Conservation (phyloP, 2,797 vertebrate genomes). For the Siniperca undulata region DNA sequence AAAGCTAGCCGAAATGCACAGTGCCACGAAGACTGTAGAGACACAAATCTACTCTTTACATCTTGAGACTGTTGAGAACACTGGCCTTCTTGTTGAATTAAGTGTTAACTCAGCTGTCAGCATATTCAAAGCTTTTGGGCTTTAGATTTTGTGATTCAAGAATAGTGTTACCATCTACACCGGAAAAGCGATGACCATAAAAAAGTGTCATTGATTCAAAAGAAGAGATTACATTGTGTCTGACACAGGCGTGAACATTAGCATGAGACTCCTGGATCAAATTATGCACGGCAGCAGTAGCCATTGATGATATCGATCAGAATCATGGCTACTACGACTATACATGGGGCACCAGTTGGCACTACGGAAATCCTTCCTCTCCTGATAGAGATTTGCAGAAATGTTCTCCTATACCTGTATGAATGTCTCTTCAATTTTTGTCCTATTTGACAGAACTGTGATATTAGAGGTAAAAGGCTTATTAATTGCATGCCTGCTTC, state of each 20-base stretch:
- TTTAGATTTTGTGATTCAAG: conserved; percentile 50
- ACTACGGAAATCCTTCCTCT: conserved; percentile 64
- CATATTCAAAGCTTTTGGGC: conserved; percentile 29
- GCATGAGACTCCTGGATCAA: conserved; percentile 82
- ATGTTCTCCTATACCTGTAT: conserved; percentile 39
- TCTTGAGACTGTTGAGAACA: conserved; percentile 9
- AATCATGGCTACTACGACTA: conserved; percentile 66
- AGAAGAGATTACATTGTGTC: conserved; percentile 81
- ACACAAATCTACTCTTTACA: neutral
- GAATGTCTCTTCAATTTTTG: conserved; percentile 47
- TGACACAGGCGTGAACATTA: conserved; percentile 80
- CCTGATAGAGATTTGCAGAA: conserved; percentile 49
- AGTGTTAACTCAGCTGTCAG: conserved; percentile 48
- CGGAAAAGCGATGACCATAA: conserved; percentile 63
- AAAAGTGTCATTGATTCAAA: conserved; percentile 80
- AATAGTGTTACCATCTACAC: conserved; percentile 52
- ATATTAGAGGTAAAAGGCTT: conserved; percentile 69
- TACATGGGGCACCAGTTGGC: conserved; percentile 60
- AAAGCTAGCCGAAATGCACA: conserved; percentile 21
- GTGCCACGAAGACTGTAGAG: neutral
- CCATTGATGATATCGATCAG: conserved; percentile 85
- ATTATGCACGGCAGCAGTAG: conserved; percentile 81
- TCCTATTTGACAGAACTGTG: conserved; percentile 52
- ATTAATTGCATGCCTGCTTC: conserved; percentile 76
- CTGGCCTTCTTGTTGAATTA: conserved; percentile 22